Conservation (phyloP, 1,140 invertebrate genomes). For the Acromyrmex echinatior region DNA sequence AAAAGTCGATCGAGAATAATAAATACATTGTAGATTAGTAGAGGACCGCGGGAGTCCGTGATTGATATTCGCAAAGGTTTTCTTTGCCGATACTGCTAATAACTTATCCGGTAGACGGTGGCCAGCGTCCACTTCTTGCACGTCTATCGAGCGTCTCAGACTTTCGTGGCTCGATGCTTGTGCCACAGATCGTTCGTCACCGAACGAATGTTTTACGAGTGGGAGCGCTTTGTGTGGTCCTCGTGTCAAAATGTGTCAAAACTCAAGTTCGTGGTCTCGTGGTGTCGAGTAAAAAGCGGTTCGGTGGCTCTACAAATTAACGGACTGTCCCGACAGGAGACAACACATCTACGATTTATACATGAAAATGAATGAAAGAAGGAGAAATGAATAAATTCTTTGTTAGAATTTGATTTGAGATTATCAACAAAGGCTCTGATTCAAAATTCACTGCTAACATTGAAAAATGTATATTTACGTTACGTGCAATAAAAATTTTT, state of each 20-base stretch:
- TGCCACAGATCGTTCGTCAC: constrained; percentile 27
- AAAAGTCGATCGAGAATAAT: constrained; percentile 76
- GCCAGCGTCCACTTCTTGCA: constrained; percentile 74
- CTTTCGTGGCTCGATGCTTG: constrained; percentile 12
- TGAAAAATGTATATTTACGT: no score
- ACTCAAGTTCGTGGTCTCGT: constrained; percentile 81
- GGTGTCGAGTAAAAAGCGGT: constrained; percentile 79
- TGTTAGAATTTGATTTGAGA: constrained; percentile 1
- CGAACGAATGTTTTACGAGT: constrained; percentile 81
- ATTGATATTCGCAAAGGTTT: constrained; percentile 74
- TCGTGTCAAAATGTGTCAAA: constrained; percentile 86
- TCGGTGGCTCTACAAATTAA: constrained; percentile 82
- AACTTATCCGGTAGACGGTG: constrained; percentile 81
- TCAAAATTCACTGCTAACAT: no score
- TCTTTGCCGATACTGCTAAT: constrained; percentile 81
- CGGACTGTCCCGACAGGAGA: constrained; percentile 63
- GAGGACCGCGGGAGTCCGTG: constrained; percentile 30
- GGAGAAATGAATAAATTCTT: constrained; percentile 16
- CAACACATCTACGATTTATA: constrained; percentile 8
- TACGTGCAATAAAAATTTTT: no score
- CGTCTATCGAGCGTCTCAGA: constrained; percentile 73
- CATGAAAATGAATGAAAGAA: not conserved
- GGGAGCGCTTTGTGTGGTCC: constrained; percentile 83
- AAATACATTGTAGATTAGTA: constrained; percentile 79
- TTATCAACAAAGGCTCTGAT: no score